phyloP scores from a whole-genome alignment of 1,140 invertebrate species.

The Heterodera carotae region DNA sequence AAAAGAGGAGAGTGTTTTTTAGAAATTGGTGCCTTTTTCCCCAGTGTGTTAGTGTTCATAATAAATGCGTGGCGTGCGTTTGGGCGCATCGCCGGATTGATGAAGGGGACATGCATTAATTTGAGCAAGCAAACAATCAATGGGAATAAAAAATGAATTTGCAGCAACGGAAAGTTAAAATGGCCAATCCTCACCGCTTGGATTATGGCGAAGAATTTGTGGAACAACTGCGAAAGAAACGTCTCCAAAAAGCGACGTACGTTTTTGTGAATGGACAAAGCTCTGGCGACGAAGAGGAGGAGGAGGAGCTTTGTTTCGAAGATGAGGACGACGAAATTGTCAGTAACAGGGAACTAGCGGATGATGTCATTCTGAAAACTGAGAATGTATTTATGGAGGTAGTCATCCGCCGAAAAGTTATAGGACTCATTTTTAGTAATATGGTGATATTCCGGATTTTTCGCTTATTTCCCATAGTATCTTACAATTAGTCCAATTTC shows the following conservation, averaged over 20 bases:
- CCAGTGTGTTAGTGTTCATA: background rate
- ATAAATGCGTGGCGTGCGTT: background rate
- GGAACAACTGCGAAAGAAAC: constrained; percentile 13
- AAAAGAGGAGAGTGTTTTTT: no score
- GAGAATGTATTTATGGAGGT: no score
- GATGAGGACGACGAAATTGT: constrained; percentile 31
- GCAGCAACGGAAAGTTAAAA: constrained; percentile 8
- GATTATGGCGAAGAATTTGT: constrained; percentile 32
- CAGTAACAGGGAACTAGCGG: background rate
- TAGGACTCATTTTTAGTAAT: no score
- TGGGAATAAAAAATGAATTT: background rate
- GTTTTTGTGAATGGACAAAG: constrained; percentile 22
- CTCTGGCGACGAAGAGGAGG: constrained; percentile 11
- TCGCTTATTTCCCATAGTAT: no score
- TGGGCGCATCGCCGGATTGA: background rate
- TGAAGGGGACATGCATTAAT: background rate
- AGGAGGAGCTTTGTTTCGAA: constrained; percentile 23
- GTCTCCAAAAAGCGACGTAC: constrained; percentile 25
- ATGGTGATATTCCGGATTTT: no score
- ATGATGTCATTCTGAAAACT: no score
- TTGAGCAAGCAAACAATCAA: background rate
- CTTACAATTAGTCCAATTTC: no score
- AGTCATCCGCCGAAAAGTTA: no score
- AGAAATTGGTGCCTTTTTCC: no score
- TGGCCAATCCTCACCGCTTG: constrained; percentile 6